phyloP scores from a whole-genome alignment of 2,888 invertebrate species.

The Nomada lathburiana region DNA sequence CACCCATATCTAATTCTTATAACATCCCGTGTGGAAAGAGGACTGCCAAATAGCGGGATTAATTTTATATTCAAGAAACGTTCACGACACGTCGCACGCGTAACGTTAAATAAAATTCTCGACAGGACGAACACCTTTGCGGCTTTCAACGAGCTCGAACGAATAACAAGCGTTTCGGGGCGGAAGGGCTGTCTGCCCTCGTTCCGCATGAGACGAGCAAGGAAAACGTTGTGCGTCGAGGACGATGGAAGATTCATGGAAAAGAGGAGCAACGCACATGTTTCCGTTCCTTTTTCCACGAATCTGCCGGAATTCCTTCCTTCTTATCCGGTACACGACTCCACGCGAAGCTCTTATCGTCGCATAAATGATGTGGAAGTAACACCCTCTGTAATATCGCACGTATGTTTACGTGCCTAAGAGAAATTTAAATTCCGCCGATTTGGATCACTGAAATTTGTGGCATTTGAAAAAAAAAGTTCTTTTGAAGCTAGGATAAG shows the following conservation, averaged over 20 bases:
- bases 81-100: neutral
- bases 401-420: conserved; percentile 8
- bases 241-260: conserved; percentile 48
- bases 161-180: conserved; percentile 20
- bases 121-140: neutral
- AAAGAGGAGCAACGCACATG: neutral
- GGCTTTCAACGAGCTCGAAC: conserved; percentile 27
- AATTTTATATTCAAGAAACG: neutral
- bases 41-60: neutral
- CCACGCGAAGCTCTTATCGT: conserved; percentile 33
- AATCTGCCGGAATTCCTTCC: conserved; percentile 43
- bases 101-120: conserved; percentile 42
- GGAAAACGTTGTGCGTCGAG: conserved; percentile 11
- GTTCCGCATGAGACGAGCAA: conserved; percentile 23
- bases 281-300: conserved; percentile 8
- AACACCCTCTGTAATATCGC: conserved; percentile 24
- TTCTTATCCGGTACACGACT: conserved; percentile 17
- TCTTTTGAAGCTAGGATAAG: too few relatives aligned
- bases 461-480: too few relatives aligned
- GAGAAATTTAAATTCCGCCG: neutral
- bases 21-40: neutral
- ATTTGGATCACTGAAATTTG: neutral
- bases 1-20: neutral
- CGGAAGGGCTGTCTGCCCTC: conserved; percentile 10
- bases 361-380: conserved; percentile 49